A percentile compares a stretch with the other conserved stretches of the same genome.
Evolutionary conservation across 2,113 vertebrate genomes (phyloP).

Genomic region (Phalacrocorax brasilianus): DNA sequence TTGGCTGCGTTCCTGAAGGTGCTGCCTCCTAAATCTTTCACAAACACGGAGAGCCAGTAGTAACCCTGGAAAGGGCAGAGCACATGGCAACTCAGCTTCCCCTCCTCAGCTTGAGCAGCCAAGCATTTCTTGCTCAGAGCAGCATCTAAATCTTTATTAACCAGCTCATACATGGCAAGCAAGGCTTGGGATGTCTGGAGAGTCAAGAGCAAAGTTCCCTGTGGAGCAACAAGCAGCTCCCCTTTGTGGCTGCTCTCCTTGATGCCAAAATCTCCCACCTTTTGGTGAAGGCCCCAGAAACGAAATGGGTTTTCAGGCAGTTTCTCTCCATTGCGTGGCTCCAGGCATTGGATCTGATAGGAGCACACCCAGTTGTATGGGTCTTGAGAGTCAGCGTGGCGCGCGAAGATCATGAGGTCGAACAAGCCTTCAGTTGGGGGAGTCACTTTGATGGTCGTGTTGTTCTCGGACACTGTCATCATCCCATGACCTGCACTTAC

Average conservation of each 20-base stretch:
- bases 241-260: slow-evolving; percentile 53
- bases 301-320: slow-evolving; percentile 76
- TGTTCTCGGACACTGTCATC: slow-evolving; percentile 59
- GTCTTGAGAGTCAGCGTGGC: slow-evolving; percentile 21
- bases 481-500: slow-evolving; percentile 66
- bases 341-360: slow-evolving; percentile 74
- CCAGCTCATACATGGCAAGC: slow-evolving; percentile 71
- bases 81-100: slow-evolving; percentile 73
- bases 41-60: slow-evolving; percentile 77
- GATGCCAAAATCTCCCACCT: slow-evolving; percentile 64
- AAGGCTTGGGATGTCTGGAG: slow-evolving; percentile 71
- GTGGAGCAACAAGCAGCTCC: slow-evolving; percentile 58
- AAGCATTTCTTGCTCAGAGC: slow-evolving; percentile 71
- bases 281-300: slow-evolving; percentile 77
- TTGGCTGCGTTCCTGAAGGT: slow-evolving; percentile 76
- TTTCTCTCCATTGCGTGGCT: slow-evolving; percentile 52
- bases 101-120: slow-evolving; percentile 74
- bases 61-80: slow-evolving; percentile 74
- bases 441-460: slow-evolving; percentile 74
- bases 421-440: slow-evolving; percentile 71
- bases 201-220: slow-evolving; percentile 55
- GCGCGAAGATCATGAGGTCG: slow-evolving; percentile 79
- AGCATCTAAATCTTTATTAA: slow-evolving; percentile 61
- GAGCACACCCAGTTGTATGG: slow-evolving; percentile 79
- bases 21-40: slow-evolving; percentile 70